Evolutionary conservation across 2,113 vertebrate genomes (phyloP).

Genomic region (Pungitius pungitius): DNA sequence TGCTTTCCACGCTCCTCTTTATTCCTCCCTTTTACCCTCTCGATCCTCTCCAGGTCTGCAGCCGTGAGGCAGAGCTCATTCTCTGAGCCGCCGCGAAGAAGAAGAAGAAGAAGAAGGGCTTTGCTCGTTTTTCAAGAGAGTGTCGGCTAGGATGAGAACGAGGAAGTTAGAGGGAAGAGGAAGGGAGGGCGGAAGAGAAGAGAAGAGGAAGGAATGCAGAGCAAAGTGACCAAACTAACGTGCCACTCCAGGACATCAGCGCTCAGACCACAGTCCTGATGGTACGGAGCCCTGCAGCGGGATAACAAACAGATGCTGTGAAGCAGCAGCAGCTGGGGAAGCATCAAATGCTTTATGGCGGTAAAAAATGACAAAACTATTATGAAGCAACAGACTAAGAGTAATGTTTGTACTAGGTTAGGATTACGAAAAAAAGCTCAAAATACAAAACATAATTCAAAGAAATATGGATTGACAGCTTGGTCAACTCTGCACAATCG

Average conservation of each 20-base stretch:
- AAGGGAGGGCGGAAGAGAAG: slow-evolving; percentile 67
- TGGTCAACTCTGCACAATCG: background rate
- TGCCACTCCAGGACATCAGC: slow-evolving; percentile 54
- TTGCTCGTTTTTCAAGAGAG: slow-evolving; percentile 71
- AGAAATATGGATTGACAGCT: background rate
- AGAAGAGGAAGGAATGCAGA: slow-evolving; percentile 59
- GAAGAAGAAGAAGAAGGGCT: slow-evolving; percentile 60
- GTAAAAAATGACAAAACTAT: slow-evolving; percentile 1
- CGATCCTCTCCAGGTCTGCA: slow-evolving; percentile 73
- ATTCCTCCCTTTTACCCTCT: slow-evolving; percentile 30
- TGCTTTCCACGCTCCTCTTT: slow-evolving; percentile 48
- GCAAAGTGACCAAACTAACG: slow-evolving; percentile 67
- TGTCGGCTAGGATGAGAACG: slow-evolving; percentile 67
- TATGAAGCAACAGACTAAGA: background rate
- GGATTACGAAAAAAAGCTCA: background rate
- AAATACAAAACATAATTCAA: background rate
- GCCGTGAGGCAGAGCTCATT: slow-evolving; percentile 77
- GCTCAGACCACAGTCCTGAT: slow-evolving; percentile 37
- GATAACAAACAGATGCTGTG: slow-evolving; percentile 44
- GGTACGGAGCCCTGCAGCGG: slow-evolving; percentile 38
- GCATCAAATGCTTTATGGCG: slow-evolving; percentile 14
- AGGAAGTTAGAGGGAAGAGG: slow-evolving; percentile 62
- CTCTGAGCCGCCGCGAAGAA: slow-evolving; percentile 69
- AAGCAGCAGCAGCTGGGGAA: slow-evolving; percentile 28
- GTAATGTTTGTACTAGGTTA: background rate